Conservation (phyloP, 2,797 vertebrate genomes). For the Megaceryle alcyon region DNA sequence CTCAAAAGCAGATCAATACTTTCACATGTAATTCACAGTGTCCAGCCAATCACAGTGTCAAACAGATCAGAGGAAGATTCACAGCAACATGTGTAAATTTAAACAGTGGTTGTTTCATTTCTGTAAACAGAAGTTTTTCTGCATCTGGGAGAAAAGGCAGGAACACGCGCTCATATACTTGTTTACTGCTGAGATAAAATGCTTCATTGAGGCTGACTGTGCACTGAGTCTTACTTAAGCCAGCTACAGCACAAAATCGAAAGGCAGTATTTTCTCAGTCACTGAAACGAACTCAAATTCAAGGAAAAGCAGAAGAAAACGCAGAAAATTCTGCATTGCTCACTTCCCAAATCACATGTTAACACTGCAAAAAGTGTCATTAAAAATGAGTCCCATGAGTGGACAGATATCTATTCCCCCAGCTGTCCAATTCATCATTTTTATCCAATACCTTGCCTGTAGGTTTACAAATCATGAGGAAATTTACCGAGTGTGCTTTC, state of each 20-base stretch:
- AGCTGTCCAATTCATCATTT: background rate
- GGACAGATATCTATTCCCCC: background rate
- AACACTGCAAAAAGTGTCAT: background rate
- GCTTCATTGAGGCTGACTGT: background rate
- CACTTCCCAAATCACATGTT: background rate
- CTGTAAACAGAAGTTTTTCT: background rate
- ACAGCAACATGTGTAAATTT: accelerated
- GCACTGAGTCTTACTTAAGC: background rate
- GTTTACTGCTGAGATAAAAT: background rate
- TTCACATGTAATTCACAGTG: accelerated
- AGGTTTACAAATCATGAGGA: slow-evolving; percentile 27
- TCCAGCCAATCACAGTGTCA: background rate
- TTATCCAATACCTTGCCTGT: background rate
- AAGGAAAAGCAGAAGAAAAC: background rate
- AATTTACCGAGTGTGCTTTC: slow-evolving; percentile 16
- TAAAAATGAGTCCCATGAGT: background rate
- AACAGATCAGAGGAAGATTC: background rate
- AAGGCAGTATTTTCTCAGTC: background rate
- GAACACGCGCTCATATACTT: background rate
- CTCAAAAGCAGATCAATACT: background rate
- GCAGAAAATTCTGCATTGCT: background rate
- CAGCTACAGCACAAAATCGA: background rate
- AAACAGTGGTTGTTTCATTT: background rate
- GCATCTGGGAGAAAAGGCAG: background rate
- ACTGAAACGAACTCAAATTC: background rate